A percentile compares a stretch with the other conserved stretches of the same genome.
Conservation (phyloP, 2,113 vertebrate species). For the Tretioscincus oriximinensis region DNA sequence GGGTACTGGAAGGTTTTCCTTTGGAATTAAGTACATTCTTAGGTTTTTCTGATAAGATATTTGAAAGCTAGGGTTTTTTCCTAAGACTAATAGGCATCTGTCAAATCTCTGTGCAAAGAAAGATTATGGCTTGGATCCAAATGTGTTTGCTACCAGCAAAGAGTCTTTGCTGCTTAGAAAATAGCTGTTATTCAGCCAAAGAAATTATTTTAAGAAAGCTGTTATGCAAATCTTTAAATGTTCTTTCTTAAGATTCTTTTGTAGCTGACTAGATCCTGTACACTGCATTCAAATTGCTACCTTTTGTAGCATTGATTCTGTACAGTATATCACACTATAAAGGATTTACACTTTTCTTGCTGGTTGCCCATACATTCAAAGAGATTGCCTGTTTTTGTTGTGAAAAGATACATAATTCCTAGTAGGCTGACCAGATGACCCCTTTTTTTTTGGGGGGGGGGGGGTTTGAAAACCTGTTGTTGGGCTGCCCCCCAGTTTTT, state of each 20-base stretch:
- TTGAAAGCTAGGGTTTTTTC: slow-evolving; percentile 55
- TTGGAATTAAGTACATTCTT: slow-evolving; percentile 64
- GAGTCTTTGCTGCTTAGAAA: neutral
- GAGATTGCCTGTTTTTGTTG: no score
- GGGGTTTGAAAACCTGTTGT: no score
- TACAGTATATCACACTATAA: no score
- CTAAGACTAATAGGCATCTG: slow-evolving; percentile 60
- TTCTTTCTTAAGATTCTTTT: neutral
- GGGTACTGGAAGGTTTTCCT: slow-evolving; percentile 59
- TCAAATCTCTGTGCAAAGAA: slow-evolving; percentile 37
- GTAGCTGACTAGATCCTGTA: neutral
- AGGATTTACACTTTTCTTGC: no score
- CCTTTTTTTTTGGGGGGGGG: no score
- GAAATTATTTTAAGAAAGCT: neutral
- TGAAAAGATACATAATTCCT: no score
- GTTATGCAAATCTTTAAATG: neutral
- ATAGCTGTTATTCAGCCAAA: neutral
- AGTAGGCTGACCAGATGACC: no score
- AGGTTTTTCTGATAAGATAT: slow-evolving; percentile 35
- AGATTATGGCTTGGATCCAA: neutral
- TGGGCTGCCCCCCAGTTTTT: no score
- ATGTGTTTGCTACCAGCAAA: neutral
- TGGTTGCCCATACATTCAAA: no score
- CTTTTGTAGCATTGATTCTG: no score
- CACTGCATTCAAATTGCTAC: no score